Conservation (phyloP, 2,797 vertebrate genomes). For the Acomys russatus region DNA sequence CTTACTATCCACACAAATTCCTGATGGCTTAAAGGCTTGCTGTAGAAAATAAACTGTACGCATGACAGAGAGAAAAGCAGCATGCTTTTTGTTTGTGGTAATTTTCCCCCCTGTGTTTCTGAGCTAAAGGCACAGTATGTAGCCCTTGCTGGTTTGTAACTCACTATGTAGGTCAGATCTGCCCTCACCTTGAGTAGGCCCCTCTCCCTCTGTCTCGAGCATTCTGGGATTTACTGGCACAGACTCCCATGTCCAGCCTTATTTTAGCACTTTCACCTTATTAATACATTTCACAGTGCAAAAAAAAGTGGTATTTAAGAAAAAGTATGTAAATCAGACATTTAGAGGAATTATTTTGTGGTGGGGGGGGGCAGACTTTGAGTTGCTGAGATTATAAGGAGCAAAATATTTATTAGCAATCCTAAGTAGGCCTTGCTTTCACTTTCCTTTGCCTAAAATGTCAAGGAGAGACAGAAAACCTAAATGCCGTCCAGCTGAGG, state of each 20-base stretch:
- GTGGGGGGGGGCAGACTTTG: no score
- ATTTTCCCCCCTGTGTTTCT: not conserved
- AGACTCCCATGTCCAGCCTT: not conserved
- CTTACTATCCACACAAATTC: not conserved
- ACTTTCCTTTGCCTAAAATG: conserved; percentile 29
- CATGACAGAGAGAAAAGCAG: conserved; percentile 19
- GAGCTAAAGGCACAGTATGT: not conserved
- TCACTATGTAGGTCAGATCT: not conserved
- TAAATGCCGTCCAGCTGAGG: not conserved
- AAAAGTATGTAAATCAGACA: conserved; percentile 6
- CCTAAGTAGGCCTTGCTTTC: not conserved
- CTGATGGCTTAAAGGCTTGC: not conserved
- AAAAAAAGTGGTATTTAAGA: conserved; percentile 44
- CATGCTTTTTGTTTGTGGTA: not conserved
- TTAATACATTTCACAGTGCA: conserved; percentile 45
- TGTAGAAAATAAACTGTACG: not conserved
- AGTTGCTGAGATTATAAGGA: conserved; percentile 31
- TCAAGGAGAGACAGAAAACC: not conserved
- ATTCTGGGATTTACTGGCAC: not conserved
- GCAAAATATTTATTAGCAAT: conserved; percentile 24
- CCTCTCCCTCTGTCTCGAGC: not conserved
- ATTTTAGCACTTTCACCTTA: not conserved
- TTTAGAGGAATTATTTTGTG: not conserved
- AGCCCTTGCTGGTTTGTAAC: not conserved
- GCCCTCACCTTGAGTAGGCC: not conserved